Evolutionary conservation across 2,113 vertebrate genomes (phyloP).

Genomic region (Eudyptes chrysolophus): DNA sequence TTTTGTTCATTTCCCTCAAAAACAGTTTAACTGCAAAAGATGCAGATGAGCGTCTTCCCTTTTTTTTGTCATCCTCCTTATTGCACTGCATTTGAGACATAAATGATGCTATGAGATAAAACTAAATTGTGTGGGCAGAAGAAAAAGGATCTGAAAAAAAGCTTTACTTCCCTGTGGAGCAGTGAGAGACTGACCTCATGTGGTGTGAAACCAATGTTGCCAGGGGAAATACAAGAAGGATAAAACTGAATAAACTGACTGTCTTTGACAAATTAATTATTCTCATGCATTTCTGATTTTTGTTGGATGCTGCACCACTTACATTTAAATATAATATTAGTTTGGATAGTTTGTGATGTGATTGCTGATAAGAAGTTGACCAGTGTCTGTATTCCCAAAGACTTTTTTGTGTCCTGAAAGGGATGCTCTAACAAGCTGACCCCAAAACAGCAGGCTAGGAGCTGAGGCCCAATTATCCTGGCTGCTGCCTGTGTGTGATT

Average conservation of each 20-base stretch:
- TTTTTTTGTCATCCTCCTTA: background rate
- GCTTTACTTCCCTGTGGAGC: background rate
- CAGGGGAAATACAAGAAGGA: background rate
- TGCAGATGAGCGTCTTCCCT: background rate
- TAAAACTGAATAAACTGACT: background rate
- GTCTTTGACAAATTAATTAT: background rate
- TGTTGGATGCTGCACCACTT: background rate
- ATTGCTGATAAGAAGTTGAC: background rate
- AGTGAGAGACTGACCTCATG: conserved; percentile 64
- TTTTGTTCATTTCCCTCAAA: background rate
- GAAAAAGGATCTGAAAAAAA: background rate
- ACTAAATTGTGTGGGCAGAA: background rate
- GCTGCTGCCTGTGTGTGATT: background rate
- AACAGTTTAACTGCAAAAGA: background rate
- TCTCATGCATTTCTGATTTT: background rate
- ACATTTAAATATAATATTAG: background rate
- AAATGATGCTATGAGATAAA: background rate
- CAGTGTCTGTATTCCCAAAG: background rate
- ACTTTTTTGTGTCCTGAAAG: background rate
- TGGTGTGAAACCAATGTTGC: conserved; percentile 29
- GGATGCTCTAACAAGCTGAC: conserved; percentile 17
- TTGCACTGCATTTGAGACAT: background rate
- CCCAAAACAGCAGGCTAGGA: background rate
- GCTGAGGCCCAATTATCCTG: conserved; percentile 6
- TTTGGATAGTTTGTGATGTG: background rate